Base-by-base conservation (phyloP, 2,888 invertebrate species). In the Caenorhabditis plicata region DNA sequence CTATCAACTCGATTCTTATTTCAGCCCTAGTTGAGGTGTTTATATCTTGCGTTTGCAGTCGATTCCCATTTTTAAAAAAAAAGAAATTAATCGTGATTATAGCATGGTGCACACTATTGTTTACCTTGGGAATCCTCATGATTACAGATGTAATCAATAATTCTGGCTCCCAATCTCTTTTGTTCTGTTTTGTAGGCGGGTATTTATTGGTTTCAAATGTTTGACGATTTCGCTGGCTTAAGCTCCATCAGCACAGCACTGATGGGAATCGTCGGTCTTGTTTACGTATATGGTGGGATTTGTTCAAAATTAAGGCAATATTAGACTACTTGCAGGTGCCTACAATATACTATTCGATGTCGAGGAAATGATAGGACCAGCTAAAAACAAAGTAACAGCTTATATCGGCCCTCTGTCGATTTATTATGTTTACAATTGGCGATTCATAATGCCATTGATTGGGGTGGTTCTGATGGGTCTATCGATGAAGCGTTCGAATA, bases 1-100 rank as follows among this genome's bases (percentile, higher is more conserved):
- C 7, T n/a, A 31, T 7, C n/a, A 4, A 15, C n/a, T n/a, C n/a
- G n/a, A n/a, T n/a, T 9, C n/a, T 11, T 36, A 19, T 44, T 44
- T 22, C 32, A 52, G 53, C 57, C 0, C 22, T 50, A n/a, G 57
- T 52, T 15, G 52, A 60, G 19, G 53, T 53, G 0, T 60, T 60
- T 42, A 53, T 53, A 29, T 53, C 60, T 26, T 60, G 60, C 36
- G 25, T 60, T 20, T 53, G 50, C 35, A 53, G 53, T 50, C 60
- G 53, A 13, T 33, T 40, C 15, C 8, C 25, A 3, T 22, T 5
- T 2, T 44, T 56, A 17, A 39, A 50, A 2, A 41, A 56, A 2
- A 45, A 45, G 35, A 53, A 53, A 27, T 53, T 49, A 49, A 9
- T 53, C 1, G 60, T 60, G 7, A 49, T 53, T 4, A 11, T 20